phyloP scores from a whole-genome alignment of 2,888 invertebrate species.

The Asteroscopus sphinx region DNA sequence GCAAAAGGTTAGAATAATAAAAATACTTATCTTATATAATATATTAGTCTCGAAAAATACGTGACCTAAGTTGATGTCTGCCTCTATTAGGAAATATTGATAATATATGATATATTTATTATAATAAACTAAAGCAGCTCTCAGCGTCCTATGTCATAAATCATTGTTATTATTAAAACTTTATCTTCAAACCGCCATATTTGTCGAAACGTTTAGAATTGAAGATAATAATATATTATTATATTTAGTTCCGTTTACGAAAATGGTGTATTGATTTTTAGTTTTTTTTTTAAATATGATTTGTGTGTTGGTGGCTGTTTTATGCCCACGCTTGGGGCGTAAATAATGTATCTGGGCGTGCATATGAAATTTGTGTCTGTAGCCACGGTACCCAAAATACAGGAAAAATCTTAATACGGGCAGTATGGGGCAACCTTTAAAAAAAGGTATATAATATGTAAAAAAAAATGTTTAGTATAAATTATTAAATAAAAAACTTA shows the following conservation, averaged over 20 bases:
- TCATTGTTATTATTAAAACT: slow-evolving; percentile 26
- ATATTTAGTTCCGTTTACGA: slow-evolving; percentile 33
- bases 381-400: too few species aligned
- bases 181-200: slow-evolving; percentile 6
- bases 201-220: slow-evolving; percentile 19
- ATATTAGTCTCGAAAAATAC: too few species aligned
- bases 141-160: slow-evolving; percentile 36
- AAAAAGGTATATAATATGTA: too few species aligned
- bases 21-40: not conserved
- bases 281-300: not conserved
- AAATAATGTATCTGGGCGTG: too few species aligned
- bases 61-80: not conserved
- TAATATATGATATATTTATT: slow-evolving; percentile 9
- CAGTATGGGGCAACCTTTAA: too few species aligned
- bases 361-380: too few species aligned
- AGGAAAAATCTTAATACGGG: too few species aligned
- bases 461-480: too few species aligned
- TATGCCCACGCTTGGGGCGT: too few species aligned
- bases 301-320: not conserved
- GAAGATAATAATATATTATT: slow-evolving; percentile 23
- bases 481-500: too few species aligned
- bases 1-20: too few species aligned
- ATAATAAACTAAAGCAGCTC: slow-evolving; percentile 12
- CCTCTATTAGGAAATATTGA: slow-evolving; percentile 1
- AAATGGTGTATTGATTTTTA: not conserved